Evolutionary conservation across 2,888 invertebrate genomes (phyloP).

Genomic region (Margaritifera margaritifera): DNA sequence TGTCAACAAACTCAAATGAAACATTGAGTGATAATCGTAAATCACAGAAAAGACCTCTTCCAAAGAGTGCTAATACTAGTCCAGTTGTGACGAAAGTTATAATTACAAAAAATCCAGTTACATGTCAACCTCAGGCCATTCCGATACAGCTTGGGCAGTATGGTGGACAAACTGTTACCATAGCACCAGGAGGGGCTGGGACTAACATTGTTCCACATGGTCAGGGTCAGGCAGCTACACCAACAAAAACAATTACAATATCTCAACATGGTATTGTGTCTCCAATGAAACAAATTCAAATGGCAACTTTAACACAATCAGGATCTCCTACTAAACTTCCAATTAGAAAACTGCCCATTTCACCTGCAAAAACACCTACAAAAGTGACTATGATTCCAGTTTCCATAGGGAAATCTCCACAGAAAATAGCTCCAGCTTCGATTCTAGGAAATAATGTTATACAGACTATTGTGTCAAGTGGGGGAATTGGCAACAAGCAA

Average conservation of each 20-base stretch:
- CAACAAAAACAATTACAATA: constrained; percentile 79
- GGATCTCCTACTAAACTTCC: constrained; percentile 61
- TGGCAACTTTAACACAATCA: constrained; percentile 47
- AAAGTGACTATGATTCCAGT: constrained; percentile 76
- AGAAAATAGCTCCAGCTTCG: constrained; percentile 76
- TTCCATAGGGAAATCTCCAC: constrained; percentile 79
- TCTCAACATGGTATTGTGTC: constrained; percentile 76
- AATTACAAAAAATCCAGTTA: constrained; percentile 67
- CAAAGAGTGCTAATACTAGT: constrained; percentile 32
- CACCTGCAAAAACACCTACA: constrained; percentile 74
- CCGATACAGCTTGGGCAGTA: constrained; percentile 48
- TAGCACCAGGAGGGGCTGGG: constrained; percentile 21
- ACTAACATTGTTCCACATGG: constrained; percentile 32
- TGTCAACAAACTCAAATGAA: neutral
- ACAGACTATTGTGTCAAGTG: constrained; percentile 35
- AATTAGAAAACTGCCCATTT: constrained; percentile 64
- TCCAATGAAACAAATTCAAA: constrained; percentile 54
- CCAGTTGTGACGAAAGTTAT: constrained; percentile 70
- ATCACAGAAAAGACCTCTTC: constrained; percentile 22
- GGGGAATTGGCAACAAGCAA: constrained; percentile 63
- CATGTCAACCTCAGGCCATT: constrained; percentile 65
- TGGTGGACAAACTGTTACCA: constrained; percentile 35
- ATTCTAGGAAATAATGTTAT: constrained; percentile 42
- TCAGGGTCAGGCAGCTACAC: constrained; percentile 45
- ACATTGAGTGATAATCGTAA: neutral